phyloP scores from a whole-genome alignment of 2,797 vertebrate species.

The Neoniphon sammara region DNA sequence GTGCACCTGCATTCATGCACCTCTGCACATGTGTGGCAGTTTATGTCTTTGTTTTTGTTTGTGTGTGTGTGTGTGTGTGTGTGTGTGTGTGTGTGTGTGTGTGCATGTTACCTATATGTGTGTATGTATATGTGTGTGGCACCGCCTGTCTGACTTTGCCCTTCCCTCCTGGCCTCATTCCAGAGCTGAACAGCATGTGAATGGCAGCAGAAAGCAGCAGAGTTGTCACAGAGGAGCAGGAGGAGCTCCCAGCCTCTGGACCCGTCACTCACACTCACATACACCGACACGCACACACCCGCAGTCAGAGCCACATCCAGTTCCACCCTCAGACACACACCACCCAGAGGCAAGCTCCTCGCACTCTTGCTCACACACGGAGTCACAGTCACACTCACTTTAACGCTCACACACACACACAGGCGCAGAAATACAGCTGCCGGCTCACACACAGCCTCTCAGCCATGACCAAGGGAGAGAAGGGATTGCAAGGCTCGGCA shows the following conservation, averaged over 20 bases:
- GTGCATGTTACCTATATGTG: not conserved
- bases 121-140: slow-evolving; percentile 17
- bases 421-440: slow-evolving; percentile 69
- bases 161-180: slow-evolving; percentile 71
- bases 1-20: slow-evolving; percentile 22
- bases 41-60: slow-evolving; percentile 3
- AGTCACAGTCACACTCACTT: slow-evolving; percentile 78
- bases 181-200: slow-evolving; percentile 77
- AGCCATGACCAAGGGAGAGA: slow-evolving; percentile 82
- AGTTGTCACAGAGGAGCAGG: slow-evolving; percentile 73
- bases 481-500: slow-evolving; percentile 60
- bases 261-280: slow-evolving; percentile 49
- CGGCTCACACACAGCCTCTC: slow-evolving; percentile 77
- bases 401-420: slow-evolving; percentile 57
- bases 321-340: slow-evolving; percentile 69
- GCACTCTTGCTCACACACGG: slow-evolving; percentile 65
- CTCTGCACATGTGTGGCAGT: slow-evolving; percentile 30
- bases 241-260: slow-evolving; percentile 65
- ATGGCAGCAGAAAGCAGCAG: slow-evolving; percentile 74
- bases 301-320: slow-evolving; percentile 77
- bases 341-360: slow-evolving; percentile 67
- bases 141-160: slow-evolving; percentile 61
- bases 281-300: slow-evolving; percentile 52
- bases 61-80: slow-evolving; percentile 11
- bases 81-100: slow-evolving; percentile 1